These are phyloP conservation scores for Thaumetopoea pityocampa DNA, from an alignment of 1,140 invertebrate species.

Conservation along the genomic window DNA sequence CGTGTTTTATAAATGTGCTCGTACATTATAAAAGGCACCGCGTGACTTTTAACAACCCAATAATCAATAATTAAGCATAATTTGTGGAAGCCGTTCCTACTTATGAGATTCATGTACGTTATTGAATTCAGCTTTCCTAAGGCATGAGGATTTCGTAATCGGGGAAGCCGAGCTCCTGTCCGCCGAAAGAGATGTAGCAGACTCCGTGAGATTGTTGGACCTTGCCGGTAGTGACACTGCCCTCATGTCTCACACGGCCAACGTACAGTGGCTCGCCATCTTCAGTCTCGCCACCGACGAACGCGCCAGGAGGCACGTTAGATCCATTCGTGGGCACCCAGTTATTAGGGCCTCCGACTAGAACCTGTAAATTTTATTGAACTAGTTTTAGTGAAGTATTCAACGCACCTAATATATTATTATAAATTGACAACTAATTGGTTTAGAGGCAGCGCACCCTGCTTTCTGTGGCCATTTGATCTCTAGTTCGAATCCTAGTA, in stretches of 20 bases:
- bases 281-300: conserved; percentile 84
- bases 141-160: conserved; percentile 85
- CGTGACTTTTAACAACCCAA: too few relatives aligned
- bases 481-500: too few relatives aligned
- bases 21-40: too few relatives aligned
- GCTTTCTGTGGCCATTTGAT: too few relatives aligned
- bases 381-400: too few relatives aligned
- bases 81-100: conserved; percentile 8
- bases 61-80: conserved; percentile 7
- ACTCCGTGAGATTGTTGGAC: conserved; percentile 80
- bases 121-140: conserved; percentile 27
- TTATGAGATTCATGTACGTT: conserved; percentile 7
- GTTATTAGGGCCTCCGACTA: conserved; percentile 77
- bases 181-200: conserved; percentile 84
- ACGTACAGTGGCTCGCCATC: conserved; percentile 85
- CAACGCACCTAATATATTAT: too few relatives aligned
- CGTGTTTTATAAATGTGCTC: too few relatives aligned
- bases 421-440: too few relatives aligned
- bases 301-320: conserved; percentile 82
- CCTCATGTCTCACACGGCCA: conserved; percentile 82
- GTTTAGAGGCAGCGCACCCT: too few relatives aligned
- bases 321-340: conserved; percentile 80
- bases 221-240: conserved; percentile 82
- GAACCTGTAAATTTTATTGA: conserved; percentile 70
- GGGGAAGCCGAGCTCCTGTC: conserved; percentile 82